These are phyloP conservation scores for Prosapia bicincta DNA, from an alignment of 2,888 invertebrate species.

Conservation along the genomic window DNA sequence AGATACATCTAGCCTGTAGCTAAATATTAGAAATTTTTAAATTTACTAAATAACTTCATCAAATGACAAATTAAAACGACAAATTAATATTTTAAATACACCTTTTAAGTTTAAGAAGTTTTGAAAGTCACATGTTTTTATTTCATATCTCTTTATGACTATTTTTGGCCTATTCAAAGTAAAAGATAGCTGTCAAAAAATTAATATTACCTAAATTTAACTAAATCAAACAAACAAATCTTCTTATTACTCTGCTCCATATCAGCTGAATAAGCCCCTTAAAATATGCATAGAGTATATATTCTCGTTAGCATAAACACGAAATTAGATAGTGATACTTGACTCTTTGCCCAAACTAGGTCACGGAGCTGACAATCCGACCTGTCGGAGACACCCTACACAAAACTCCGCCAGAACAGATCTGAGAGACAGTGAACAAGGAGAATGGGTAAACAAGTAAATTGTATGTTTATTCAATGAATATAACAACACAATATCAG, in stretches of 20 bases:
- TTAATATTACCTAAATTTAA: no score
- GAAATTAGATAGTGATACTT: neutral
- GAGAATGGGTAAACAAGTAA: neutral
- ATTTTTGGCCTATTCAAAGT: no score
- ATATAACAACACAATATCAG: neutral
- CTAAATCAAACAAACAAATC: no score
- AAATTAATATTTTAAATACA: no score
- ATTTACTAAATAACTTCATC: no score
- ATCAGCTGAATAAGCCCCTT: neutral
- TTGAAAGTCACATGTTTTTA: no score
- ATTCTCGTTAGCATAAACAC: neutral
- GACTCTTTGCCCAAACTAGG: neutral
- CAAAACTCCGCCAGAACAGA: neutral
- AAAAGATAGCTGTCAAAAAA: no score
- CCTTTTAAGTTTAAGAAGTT: no score
- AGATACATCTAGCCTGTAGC: no score
- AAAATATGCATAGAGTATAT: neutral
- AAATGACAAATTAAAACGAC: no score
- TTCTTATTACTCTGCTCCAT: neutral
- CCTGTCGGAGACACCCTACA: neutral
- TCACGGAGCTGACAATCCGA: neutral
- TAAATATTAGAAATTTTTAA: no score
- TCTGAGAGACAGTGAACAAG: neutral
- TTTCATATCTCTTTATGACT: no score
- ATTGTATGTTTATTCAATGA: neutral